Base-by-base conservation (phyloP, 1,140 invertebrate species). In the Drosophila persimilis region DNA sequence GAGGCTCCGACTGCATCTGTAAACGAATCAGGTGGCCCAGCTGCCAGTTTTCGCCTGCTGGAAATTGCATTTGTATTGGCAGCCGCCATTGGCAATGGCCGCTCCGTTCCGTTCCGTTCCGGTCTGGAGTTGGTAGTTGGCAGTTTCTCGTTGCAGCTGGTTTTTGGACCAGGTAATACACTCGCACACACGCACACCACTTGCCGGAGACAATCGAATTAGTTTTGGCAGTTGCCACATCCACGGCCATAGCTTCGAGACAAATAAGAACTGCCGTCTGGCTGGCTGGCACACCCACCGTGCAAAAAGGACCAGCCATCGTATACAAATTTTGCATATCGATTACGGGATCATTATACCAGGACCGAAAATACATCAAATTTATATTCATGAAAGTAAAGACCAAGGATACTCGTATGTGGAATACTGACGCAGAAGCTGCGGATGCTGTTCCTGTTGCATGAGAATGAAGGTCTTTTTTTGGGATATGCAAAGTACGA, bases 51-150 rank as follows among this genome's bases (percentile, higher is more conserved):
- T 83, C 71, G 73, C 63, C 58, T 65, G 58, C 64, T 88, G 83
- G 73, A 88, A 88, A 88, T 88, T 88, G 79, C 83, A 88, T 88
- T 88, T 88, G 83, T 88, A 88, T 88, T 88, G 83, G 83, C 83
- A 79, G 83, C 83, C 75, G 83, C 83, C 75, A 75, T 66, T 80
- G 73, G 72, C 78, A 80, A 57, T 88, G 81, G 48, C 66, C 53
- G 48, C 72, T 48, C 48, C 46, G 20, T 20, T 24, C 43, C 46
- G 20, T 20, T 24, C 43, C 24, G 4, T 22, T 11, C 13, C 43
- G 50, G 63, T 59, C 62, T 64, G 59, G 24, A 29, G 52, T 8
- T 8, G 29, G 29, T 31, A 9, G 8, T 8, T 8, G 29, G 29
- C 9, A 9, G 8, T 31, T 31, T 31, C 29, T 8, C 8, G 29